Evolutionary conservation across 2,797 vertebrate genomes (phyloP), one percentile per base, ranked within the genome.

Genomic region (Salarias fasciatus): DNA sequence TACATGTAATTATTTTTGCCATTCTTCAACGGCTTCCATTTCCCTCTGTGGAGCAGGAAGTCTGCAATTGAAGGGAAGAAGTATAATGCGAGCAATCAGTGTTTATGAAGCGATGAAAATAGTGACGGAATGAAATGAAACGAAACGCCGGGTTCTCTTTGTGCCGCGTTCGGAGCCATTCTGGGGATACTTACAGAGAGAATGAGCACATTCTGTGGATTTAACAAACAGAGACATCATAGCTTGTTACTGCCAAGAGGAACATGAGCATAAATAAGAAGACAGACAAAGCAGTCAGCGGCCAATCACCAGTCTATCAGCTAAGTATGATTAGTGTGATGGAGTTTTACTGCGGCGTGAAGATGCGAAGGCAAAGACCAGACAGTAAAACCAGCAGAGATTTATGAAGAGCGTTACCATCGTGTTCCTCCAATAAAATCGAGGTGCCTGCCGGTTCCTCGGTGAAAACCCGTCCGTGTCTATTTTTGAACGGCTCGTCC

Each of bases 1-100:
- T 45, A 53, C 51, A 31, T 68, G 48, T 66, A 63, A 85, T 85
- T 79, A 75, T 54, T 66, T 65, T 53, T 63, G 40, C 69, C 58
- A 63, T 72, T 76, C 49, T 47, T 72, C 45, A 71, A 52, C 11
- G 14, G 30, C 36, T 59, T 64, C 43, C 52, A 60, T 69, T 62
- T 80, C 79, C 64, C 28, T 46, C 11, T 44, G 61, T 30, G 50
- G 12, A 35, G 47, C 15, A 1, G 18, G 11, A 53, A 48, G 53
- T 56, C 11, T 73, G 58, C 46, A 48, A 67, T 67, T 68, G 28
- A 12, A 44, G 12, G 3, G 33, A 35, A 9, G 33, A n/a, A 48
- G 42, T 45, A 52, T 24, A 66, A 66, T 54, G 33, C 51, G 52
- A 55, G 51, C 50, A 65, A 74, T 79, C 61, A 63, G 44, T 69